phyloP scores from a whole-genome alignment of 2,113 vertebrate genomes.

The Loxodonta africana region DNA sequence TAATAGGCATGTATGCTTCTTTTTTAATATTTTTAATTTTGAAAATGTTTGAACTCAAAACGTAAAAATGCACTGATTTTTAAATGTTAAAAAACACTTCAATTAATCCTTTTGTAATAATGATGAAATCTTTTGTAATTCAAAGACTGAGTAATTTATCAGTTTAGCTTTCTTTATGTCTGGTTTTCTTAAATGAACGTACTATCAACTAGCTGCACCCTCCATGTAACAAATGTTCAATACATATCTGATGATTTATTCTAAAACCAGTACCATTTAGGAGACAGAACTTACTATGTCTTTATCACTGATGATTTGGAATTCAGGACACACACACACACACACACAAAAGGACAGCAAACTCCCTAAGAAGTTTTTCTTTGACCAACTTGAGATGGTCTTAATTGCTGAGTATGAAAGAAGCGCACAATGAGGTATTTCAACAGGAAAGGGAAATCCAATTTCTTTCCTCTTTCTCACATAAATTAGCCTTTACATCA shows the following conservation, averaged over 20 bases:
- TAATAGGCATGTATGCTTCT: not conserved
- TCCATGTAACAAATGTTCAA: not conserved
- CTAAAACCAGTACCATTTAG: slow-evolving; percentile 34
- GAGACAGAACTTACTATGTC: not conserved
- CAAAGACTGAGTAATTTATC: not conserved
- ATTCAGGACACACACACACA: not conserved
- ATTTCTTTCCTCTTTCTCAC: slow-evolving; percentile 3
- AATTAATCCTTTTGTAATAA: not conserved
- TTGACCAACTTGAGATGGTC: not conserved
- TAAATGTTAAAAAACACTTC: not conserved
- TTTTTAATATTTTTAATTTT: slow-evolving; percentile 26
- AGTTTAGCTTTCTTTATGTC: not conserved
- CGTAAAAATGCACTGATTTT: not conserved
- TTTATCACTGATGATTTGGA: slow-evolving; percentile 19
- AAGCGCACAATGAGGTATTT: not conserved
- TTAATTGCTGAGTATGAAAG: not conserved
- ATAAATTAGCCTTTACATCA: not conserved
- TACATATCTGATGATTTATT: not conserved
- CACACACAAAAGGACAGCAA: not conserved
- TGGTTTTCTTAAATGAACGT: not conserved
- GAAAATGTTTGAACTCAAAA: slow-evolving; percentile 52
- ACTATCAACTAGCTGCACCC: not conserved
- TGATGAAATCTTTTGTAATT: slow-evolving; percentile 28
- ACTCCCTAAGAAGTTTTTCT: not conserved
- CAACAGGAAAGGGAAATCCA: not conserved